Evolutionary conservation across 2,113 vertebrate species (phyloP), one percentile per base, ranked within the genome.

Genomic region (Pangasianodon hypophthalmus): DNA sequence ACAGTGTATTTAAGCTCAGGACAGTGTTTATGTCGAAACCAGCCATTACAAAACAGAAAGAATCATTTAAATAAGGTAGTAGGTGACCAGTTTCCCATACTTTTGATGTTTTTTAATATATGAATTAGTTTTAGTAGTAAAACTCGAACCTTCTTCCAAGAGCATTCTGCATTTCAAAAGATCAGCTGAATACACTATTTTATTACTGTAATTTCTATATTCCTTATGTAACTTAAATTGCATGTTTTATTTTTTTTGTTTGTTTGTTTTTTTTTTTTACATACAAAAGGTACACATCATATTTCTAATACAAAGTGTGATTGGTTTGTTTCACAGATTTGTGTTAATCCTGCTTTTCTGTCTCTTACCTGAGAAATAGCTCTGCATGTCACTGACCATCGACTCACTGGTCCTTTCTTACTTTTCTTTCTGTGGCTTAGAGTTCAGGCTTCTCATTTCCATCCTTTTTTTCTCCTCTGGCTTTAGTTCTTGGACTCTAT

Each of bases 121-220:
- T 50, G 1, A 69, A 56, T 60, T 26, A 44, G 64, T 79, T 88
- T 90, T 64, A 85, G 50, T 13, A 50, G n/a, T 46, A 48, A 52
- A 86, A 88, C 75, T 54, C 52, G 16, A 16, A 14, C 52, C 52
- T 54, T 82, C 71, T 81, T 87, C 60, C 73, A n/a, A 69, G 86
- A 79, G 48, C 73, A 56, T 89, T 86, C 32, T 80, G 77, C 73
- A 85, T 79, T 81, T 64, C 48, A 48, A 86, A 87, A 79, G 54
- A 54, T 62, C 41, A 71, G 18, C 13, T 71, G 37, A 81, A 81
- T 64, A 62, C n/a, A 56, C 18, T 83, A 56, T 62, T 81, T 73
- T 71, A 69, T 81, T 85, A 54, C 44, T 41, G 41, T 50, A 80
- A 41, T 26, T 69, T 87, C 54, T 58, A 58, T 37, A 80, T 58